Base-by-base conservation (phyloP, 2,113 vertebrate species). In the Gobiocypris rarus region DNA sequence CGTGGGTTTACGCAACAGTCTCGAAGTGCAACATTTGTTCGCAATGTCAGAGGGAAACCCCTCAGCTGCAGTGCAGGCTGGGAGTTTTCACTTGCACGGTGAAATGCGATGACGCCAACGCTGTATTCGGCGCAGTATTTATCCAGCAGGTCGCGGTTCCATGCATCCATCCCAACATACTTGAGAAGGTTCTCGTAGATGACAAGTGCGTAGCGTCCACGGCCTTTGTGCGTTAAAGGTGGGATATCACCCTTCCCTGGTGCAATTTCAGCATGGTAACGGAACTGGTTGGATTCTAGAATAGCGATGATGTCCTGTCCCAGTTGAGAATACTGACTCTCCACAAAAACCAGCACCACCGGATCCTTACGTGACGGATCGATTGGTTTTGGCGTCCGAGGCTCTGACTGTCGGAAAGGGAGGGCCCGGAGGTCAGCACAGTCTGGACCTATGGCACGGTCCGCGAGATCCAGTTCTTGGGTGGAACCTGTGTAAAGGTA, bases 251-350 rank as follows among this genome's bases (percentile, higher is more conserved):
- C 98, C 88, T 98, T 98, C 11, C 97, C 96, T 1, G 97, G 96
- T 0, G 96, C 96, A 5, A 99, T 98, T 90, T 98, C 96, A 92
- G 98, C 96, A 52, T 96, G 97, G 90, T 98, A 97, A 69, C 88
- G 96, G 89, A 97, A 99, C 79, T 95, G 95, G 81, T 97, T 97
- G 38, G 98, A 98, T 90, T 99, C 98, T 1, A 99, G 89, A 82
- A 98, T 96, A 71, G 97, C 96, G 86, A 98, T 91, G 75, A 99
- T 97, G 80, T 99, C 98, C 93, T 98, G 98, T 17, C 98, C 98
- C 10, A 99, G 93, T 89, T 98, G 98, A 13, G 98, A 99, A 87
- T 99, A 99, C 82, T 99, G 98, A 81, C 97, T 99, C 86, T 99
- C 98, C 87, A 99, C 97, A 1, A 99, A 96, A 3, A 99, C 95